Base-by-base conservation (phyloP, 2,888 invertebrate species). In the Villa cingulata region DNA sequence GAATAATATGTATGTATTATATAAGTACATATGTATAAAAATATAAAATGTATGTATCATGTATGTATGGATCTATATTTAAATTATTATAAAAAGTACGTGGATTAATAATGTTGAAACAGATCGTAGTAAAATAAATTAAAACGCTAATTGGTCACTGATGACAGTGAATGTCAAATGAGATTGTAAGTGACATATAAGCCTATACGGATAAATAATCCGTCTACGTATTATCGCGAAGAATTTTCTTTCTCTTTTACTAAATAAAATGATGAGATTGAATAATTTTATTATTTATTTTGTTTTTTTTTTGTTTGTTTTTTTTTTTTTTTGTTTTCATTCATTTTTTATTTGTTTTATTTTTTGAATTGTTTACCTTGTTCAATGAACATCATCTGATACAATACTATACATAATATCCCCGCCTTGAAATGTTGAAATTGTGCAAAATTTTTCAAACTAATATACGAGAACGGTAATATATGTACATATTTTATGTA, bases 91-190 rank as follows among this genome's bases (percentile, higher is more conserved):
- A n/a, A n/a, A n/a, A n/a, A n/a, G n/a, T 23, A 23, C 7, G 23
- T 23, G 23, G 23, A 6, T 23, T 23, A 23, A 23, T 23, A 23
- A 34, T 32, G 36, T 27, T 19, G 40, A 45, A 45, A 45, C 37
- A 41, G 45, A 45, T 48, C 45, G 48, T 37, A 48, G 37, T 45
- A 44, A 48, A 48, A 48, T 48, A 48, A 48, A 37, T 48, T 48
- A 48, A 48, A 48, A 45, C 48, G 48, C 45, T 48, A 48, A 48
- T 48, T 48, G 48, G 48, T 45, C 48, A 48, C 41, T 37, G 48
- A 48, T 48, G 48, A 48, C 48, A 48, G 45, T 18, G 36, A 48
- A 48, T 48, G 48, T 45, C 48, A 48, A 43, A 36, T 37, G 41
- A 10, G 41, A 48, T 45, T 16, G 29, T 34, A 37, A 48, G 41